Evolutionary conservation across 35 echinoderm and acorn worm genomes (phyloP).

Genomic region (Heliocidaris erythrogramma): DNA sequence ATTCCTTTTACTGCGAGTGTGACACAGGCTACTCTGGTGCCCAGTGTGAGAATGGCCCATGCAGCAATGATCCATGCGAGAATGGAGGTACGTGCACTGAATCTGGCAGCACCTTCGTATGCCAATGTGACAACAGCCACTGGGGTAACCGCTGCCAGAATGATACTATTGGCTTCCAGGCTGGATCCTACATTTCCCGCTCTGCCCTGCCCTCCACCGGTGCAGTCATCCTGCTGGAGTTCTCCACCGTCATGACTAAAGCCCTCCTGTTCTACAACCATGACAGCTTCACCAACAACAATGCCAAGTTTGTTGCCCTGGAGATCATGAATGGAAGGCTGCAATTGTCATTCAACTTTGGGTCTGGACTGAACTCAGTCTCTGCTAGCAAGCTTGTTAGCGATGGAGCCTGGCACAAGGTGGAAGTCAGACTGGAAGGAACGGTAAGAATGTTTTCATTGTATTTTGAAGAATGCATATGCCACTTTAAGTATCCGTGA

Average conservation of each 20-base stretch:
- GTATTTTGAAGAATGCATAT: background rate
- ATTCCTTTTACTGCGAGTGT: constrained; percentile 78
- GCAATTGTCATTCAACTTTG: constrained; percentile 78
- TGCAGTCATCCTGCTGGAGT: constrained; percentile 73
- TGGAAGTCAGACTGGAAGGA: constrained; percentile 74
- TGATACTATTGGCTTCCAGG: constrained; percentile 78
- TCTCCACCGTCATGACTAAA: constrained; percentile 71
- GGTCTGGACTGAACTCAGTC: constrained; percentile 58
- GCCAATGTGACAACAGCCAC: constrained; percentile 75
- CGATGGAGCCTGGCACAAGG: constrained; percentile 89
- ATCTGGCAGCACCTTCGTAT: constrained; percentile 66
- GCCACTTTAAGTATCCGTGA: background rate
- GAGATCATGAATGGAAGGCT: constrained; percentile 70
- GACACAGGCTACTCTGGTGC: constrained; percentile 67
- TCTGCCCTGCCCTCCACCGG: background rate
- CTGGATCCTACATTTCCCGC: constrained; percentile 71
- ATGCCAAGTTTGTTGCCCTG: constrained; percentile 79
- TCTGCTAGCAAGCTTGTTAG: constrained; percentile 61
- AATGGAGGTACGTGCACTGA: constrained; percentile 81
- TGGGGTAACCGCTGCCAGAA: constrained; percentile 77
- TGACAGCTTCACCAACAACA: constrained; percentile 62
- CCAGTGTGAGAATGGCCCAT: constrained; percentile 84
- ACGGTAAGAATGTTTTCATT: constrained; percentile 61
- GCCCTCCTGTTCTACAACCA: constrained; percentile 93
- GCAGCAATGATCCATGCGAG: constrained; percentile 69